Base-by-base conservation (phyloP, 2,113 vertebrate species). In the Trachemys scripta region DNA sequence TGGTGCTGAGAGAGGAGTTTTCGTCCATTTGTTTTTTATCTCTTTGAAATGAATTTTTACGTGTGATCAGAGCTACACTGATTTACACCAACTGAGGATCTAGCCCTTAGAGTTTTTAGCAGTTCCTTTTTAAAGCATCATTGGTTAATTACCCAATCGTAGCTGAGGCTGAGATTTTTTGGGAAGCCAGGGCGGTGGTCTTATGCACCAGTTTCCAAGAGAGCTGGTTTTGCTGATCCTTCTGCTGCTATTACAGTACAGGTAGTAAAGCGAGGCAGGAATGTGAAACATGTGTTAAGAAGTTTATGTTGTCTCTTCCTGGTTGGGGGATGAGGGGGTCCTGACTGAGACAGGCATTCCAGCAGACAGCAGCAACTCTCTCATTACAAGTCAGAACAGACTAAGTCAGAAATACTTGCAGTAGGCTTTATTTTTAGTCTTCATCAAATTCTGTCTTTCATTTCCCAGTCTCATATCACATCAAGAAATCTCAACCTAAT, bases 261-360 rank as follows among this genome's bases (percentile, higher is more conserved):
- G 2, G 88, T 20, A 38, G 25, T 53, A 92, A 92, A 93, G 93
- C 72, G 69, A 94, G 94, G 93, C 94, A 97, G 92, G 85, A 88
- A 87, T 29, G 35, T 27, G 53, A 51, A 89, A 82, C 42, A 45
- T 62, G 27, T 90, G 87, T 82, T 78, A 54, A 75, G 59, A 45
- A 50, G 83, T 86, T 95, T 96, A 90, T 59, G 6, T 42, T 91
- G 57, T 45, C 65, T 87, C 97, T 97, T 94, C 76, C 84, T 87
- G 56, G 82, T 19, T 89, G 82, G 1, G 75, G 93, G 96, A 96
- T 94, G 96, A 45, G 85, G 85, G 92, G 76, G 89, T 92, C 49
- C 82, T 24, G n/a, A 45, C 65, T 96, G 96, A 96, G 27, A 47
- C 81, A 83, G 94, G 54, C 81, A 89, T 31, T 0, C 0, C 85